Conservation (phyloP, 2,113 vertebrate species). For the Nettapus auritus region DNA sequence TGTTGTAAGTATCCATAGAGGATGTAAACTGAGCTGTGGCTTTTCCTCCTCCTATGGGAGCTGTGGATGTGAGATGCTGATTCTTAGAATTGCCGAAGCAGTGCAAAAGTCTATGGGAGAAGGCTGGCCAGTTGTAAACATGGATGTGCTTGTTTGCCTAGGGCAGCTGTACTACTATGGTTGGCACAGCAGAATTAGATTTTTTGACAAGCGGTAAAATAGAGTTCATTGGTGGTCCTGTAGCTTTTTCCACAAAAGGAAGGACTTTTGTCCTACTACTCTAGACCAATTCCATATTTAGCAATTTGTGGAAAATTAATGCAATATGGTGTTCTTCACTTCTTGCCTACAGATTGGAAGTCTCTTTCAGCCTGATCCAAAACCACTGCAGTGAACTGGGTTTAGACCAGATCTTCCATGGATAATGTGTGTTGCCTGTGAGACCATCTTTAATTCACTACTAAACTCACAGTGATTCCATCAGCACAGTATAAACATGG, state of each 20-base stretch:
- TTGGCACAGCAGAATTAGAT: background rate
- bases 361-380: constrained; percentile 10
- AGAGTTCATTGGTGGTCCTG: constrained; percentile 26
- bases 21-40: background rate
- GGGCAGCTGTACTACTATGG: background rate
- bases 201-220: background rate
- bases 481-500: background rate
- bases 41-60: background rate
- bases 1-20: constrained; percentile 12
- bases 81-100: background rate
- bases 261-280: background rate
- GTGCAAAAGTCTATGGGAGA: background rate
- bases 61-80: background rate
- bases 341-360: background rate
- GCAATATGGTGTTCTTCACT: background rate
- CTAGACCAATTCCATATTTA: background rate
- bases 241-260: constrained; percentile 25
- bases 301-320: constrained; percentile 42
- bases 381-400: background rate
- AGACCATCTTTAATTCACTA: background rate
- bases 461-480: background rate
- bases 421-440: background rate
- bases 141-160: background rate
- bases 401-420: background rate
- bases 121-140: background rate